Conservation (phyloP, 2,113 vertebrate genomes). For the Miniopterus natalensis region DNA sequence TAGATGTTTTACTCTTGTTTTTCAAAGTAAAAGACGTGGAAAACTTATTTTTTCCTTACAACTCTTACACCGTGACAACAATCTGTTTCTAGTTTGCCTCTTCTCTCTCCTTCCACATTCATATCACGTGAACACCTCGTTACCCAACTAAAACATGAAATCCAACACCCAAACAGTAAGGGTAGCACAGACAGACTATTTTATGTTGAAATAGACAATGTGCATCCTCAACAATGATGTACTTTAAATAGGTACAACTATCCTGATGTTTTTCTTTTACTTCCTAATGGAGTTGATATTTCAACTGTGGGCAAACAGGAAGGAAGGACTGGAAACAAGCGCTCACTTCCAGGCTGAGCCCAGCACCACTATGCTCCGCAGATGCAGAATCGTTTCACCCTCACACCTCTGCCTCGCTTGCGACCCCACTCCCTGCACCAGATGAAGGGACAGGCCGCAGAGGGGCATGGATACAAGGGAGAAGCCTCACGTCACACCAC, state of each 20-base stretch:
- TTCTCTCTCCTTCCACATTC: background rate
- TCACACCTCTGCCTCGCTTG: background rate
- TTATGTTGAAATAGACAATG: rapidly evolving
- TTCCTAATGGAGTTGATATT: background rate
- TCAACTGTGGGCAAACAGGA: background rate
- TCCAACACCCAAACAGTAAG: background rate
- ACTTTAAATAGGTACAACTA: too few species aligned
- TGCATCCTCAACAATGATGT: background rate
- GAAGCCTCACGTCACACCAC: background rate
- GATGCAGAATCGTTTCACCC: background rate
- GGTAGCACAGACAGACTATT: rapidly evolving
- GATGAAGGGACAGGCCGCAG: background rate
- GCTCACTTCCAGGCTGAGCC: background rate
- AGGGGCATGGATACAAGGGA: rapidly evolving
- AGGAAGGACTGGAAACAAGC: background rate
- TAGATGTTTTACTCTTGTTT: constrained; percentile 71
- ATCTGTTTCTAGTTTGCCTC: background rate
- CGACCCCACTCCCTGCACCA: too few species aligned
- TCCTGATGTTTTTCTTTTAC: background rate
- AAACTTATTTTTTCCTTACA: constrained; percentile 81
- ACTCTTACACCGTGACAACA: constrained; percentile 54
- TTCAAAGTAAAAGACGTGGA: constrained; percentile 82
- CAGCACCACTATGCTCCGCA: background rate
- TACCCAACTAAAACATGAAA: background rate
- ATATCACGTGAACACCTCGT: rapidly evolving